Conservation (phyloP, 2,113 vertebrate species). For the Hystrix brachyura region DNA sequence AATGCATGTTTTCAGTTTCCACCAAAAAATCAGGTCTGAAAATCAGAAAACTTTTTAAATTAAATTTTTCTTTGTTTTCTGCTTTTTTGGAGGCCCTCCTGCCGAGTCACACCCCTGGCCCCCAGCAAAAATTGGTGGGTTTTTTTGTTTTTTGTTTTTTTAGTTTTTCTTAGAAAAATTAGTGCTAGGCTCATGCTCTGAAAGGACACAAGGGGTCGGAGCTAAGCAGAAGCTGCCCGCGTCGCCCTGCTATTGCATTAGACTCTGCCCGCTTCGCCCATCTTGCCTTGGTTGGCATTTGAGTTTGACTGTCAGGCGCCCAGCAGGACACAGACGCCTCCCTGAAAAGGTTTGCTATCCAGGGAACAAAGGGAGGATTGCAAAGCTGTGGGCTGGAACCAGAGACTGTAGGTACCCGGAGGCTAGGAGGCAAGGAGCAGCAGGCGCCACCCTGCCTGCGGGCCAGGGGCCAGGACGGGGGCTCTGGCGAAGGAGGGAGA, state of each 20-base stretch:
- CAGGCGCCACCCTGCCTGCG: too few relatives aligned
- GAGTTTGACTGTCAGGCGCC: background rate
- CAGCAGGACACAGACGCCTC: background rate
- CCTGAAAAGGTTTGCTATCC: background rate
- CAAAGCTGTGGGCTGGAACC: background rate
- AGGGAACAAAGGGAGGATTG: background rate
- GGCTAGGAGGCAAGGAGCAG: too few relatives aligned
- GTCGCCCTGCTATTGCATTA: background rate
- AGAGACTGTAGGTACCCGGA: too few relatives aligned
- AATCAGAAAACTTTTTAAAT: background rate
- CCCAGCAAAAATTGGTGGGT: too few relatives aligned
- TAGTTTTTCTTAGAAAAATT: background rate
- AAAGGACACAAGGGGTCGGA: background rate
- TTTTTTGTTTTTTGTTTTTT: background rate
- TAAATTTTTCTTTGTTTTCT: background rate
- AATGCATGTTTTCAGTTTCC: background rate
- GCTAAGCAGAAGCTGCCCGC: background rate
- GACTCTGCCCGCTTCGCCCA: background rate
- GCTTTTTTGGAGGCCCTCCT: too few relatives aligned
- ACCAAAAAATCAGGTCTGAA: background rate
- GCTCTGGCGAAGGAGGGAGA: too few relatives aligned
- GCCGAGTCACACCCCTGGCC: background rate
- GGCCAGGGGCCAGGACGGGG: too few relatives aligned
- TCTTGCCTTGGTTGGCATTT: background rate
- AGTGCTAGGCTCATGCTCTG: background rate